phyloP scores from a whole-genome alignment of 1,140 invertebrate species.

The Agrypnia vestita region DNA sequence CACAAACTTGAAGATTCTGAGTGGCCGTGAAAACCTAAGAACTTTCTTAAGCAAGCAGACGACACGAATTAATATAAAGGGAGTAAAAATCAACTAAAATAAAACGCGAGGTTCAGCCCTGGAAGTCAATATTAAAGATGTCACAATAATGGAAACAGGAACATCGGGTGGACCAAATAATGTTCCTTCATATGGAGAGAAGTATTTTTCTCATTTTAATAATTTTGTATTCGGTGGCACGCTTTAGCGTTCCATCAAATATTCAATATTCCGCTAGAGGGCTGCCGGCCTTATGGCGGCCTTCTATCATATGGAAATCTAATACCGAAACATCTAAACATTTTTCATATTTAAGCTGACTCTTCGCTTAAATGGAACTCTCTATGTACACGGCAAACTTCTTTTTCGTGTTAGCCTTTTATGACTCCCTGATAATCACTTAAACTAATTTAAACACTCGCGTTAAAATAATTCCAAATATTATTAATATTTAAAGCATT shows the following conservation, averaged over 20 bases:
- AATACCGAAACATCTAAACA: slow-evolving; percentile 34
- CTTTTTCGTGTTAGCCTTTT: too few relatives aligned
- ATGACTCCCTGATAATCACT: too few relatives aligned
- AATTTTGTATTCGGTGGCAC: slow-evolving; percentile 59
- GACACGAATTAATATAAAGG: too few relatives aligned
- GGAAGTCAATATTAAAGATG: not conserved
- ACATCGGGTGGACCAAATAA: slow-evolving; percentile 30
- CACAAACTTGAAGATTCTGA: too few relatives aligned
- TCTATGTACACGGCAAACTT: not conserved
- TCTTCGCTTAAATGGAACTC: slow-evolving; percentile 3
- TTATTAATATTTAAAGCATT: too few relatives aligned
- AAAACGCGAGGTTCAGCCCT: not conserved
- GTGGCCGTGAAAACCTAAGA: too few relatives aligned
- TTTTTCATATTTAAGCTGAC: slow-evolving; percentile 37
- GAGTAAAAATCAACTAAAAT: too few relatives aligned
- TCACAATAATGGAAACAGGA: slow-evolving; percentile 34
- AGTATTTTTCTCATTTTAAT: slow-evolving; percentile 54
- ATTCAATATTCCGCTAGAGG: slow-evolving; percentile 57
- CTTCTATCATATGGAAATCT: slow-evolving; percentile 25
- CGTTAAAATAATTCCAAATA: too few relatives aligned
- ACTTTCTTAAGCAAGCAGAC: too few relatives aligned
- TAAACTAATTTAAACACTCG: too few relatives aligned
- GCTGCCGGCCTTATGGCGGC: not conserved
- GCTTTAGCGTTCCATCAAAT: slow-evolving; percentile 60
- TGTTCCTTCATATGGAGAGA: slow-evolving; percentile 17